Conservation (phyloP, 2,888 invertebrate species). For the Himalopsyche tibetana region DNA sequence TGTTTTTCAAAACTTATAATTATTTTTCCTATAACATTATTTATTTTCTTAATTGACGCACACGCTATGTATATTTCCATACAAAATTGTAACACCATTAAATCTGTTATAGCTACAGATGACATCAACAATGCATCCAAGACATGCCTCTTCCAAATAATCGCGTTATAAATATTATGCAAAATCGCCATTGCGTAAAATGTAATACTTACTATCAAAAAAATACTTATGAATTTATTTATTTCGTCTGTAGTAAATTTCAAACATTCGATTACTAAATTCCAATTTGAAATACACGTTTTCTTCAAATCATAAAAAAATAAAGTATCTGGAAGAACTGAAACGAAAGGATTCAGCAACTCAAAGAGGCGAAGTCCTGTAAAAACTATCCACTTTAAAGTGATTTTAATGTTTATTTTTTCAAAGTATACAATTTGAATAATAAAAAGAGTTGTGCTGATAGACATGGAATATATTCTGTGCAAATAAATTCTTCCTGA, state of each 20-base stretch:
- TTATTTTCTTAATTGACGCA: background rate
- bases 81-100: constrained; percentile 1
- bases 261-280: background rate
- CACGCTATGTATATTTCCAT: background rate
- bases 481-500: background rate
- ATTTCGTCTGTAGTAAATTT: background rate
- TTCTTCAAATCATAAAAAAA: background rate
- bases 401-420: background rate
- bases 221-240: background rate
- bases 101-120: background rate
- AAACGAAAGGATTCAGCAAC: background rate
- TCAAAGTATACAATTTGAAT: background rate
- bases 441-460: background rate
- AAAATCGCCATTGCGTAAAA: background rate
- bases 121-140: background rate
- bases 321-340: background rate
- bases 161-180: background rate
- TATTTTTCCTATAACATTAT: background rate
- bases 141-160: background rate
- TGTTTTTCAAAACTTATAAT: background rate
- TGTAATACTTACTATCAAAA: background rate
- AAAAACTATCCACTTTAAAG: background rate
- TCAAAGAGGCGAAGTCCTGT: background rate
- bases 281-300: background rate
- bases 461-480: background rate